phyloP scores from a whole-genome alignment of 2,888 invertebrate genomes.

The Heliconius aoede region DNA sequence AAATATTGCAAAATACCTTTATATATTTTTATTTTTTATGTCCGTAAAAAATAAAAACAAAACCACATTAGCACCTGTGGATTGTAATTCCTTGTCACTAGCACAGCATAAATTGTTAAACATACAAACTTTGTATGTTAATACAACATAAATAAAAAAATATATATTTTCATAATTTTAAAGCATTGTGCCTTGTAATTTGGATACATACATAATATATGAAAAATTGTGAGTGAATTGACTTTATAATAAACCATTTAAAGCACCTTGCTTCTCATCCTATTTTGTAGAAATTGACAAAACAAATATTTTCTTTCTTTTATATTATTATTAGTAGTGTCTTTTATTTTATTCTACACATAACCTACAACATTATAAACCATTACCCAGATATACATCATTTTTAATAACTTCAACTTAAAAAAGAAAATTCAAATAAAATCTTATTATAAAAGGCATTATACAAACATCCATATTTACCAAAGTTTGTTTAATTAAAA shows the following conservation, averaged over 20 bases:
- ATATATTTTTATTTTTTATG: slow-evolving; percentile 32
- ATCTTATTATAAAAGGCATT: neutral
- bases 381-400: slow-evolving; percentile 5
- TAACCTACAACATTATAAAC: neutral
- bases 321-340: neutral
- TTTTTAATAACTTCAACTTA: neutral
- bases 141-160: slow-evolving; percentile 10
- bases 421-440: neutral
- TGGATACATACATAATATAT: neutral
- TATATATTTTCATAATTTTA: neutral
- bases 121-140: neutral
- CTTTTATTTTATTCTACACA: neutral
- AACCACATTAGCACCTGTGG: slow-evolving; percentile 21
- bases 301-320: neutral
- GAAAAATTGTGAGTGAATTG: neutral
- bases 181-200: neutral
- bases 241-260: neutral
- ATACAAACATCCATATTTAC: neutral
- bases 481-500: neutral
- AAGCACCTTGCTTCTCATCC: neutral
- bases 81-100: neutral
- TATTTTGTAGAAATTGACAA: neutral
- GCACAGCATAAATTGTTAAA: neutral
- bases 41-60: slow-evolving; percentile 26
- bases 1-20: slow-evolving; percentile 13